Evolutionary conservation across 2,113 vertebrate genomes (phyloP), one percentile per base, ranked within the genome.

Genomic region (Melanostigma gelatinosum): DNA sequence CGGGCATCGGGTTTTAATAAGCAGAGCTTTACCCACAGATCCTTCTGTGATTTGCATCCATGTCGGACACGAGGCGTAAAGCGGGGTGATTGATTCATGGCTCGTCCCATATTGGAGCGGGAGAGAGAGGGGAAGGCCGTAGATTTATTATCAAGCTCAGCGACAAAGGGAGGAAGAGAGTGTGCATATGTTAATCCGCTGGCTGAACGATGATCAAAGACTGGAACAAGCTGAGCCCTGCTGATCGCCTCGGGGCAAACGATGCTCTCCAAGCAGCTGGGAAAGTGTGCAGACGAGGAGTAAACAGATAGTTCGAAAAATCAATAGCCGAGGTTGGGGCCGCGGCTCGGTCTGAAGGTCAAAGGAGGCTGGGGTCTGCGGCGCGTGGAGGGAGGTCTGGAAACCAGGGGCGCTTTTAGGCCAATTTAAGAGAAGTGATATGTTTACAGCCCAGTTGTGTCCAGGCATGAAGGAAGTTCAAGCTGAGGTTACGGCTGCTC

Each of bases 191-290:
- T 93, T 96, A 96, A 95, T 96, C 93, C 93, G 75, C 77, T 79
- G 93, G 93, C 92, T 93, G 93, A 92, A 94, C 94, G 93, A 91
- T 94, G 95, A 96, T 97, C 96, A 95, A 96, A 96, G 95, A 90
- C 88, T 91, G 85, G 90, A 94, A 96, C 94, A 96, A 93, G 94
- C 92, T 91, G 88, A 95, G 96, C 93, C 94, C 94, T 88, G 94
- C 94, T 95, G 95, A 95, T 96, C 93, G 96, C 96, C 96, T 94
- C 85, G 86, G 94, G 96, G 95, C 96, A 93, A 93, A 87, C 88
- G 50, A 77, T 85, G 82, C 92, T 93, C 93, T 92, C 92, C 88
- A 86, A 90, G 93, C 93, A 93, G 93, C 90, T 88, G 88, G 89
- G 93, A 86, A 87, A 85, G 88, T 80, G 92, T 74, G 89, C 89